phyloP scores from a whole-genome alignment of 1,140 invertebrate species.

The Halyomorpha halys region DNA sequence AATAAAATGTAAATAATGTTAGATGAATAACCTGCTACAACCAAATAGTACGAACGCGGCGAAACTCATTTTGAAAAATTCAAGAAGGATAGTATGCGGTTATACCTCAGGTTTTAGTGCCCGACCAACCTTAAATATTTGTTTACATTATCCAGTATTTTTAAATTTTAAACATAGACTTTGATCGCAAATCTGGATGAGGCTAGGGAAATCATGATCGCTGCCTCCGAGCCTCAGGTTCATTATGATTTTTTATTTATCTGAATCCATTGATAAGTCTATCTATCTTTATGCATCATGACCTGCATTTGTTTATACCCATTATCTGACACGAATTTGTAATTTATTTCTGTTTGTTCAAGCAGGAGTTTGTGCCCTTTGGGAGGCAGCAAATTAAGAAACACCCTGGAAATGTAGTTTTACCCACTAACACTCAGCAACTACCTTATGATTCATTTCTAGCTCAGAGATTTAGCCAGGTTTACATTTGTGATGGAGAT shows the following conservation, averaged over 20 bases:
- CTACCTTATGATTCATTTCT: constrained; percentile 48
- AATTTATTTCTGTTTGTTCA: constrained; percentile 21
- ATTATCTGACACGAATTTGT: not conserved
- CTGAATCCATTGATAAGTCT: not conserved
- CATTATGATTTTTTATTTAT: not conserved
- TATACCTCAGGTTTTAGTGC: too few relatives aligned
- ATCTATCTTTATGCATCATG: not conserved
- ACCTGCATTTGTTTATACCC: not conserved
- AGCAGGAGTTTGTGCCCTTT: constrained; percentile 80
- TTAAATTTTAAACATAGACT: constrained; percentile 12
- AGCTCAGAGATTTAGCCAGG: constrained; percentile 58
- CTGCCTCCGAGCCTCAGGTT: constrained; percentile 70
- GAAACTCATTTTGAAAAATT: too few relatives aligned
- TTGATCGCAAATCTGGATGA: constrained; percentile 33
- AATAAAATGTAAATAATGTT: too few relatives aligned
- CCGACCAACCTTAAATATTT: too few relatives aligned
- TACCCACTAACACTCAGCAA: constrained; percentile 35
- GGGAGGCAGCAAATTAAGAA: constrained; percentile 65
- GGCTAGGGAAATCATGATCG: constrained; percentile 56
- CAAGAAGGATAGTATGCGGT: too few relatives aligned
- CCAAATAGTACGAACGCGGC: too few relatives aligned
- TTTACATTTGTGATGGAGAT: constrained; percentile 53
- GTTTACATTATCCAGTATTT: too few relatives aligned
- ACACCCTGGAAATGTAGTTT: constrained; percentile 57
- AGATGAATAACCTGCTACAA: too few relatives aligned